Conservation (phyloP, 2,113 vertebrate genomes). For the Zootoca vivipara region DNA sequence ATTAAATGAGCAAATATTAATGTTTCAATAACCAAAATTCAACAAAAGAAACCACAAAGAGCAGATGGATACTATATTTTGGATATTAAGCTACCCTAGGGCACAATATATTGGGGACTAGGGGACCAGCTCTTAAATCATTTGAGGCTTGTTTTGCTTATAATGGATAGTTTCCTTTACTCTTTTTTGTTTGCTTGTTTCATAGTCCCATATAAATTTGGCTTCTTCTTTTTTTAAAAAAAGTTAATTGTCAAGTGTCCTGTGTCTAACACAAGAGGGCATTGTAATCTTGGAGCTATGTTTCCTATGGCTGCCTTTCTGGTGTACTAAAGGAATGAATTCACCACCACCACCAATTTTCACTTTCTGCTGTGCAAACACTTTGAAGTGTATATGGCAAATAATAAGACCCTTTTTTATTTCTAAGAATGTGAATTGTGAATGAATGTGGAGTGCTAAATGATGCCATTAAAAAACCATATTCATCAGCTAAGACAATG, state of each 20-base stretch:
- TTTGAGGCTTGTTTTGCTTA: background rate
- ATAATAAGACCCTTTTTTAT: slow-evolving; percentile 46
- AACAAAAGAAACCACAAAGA: background rate
- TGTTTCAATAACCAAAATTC: background rate
- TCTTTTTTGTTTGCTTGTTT: background rate
- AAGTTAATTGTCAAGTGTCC: no score
- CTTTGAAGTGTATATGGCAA: slow-evolving; percentile 36
- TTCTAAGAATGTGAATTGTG: slow-evolving; percentile 21
- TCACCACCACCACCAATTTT: background rate
- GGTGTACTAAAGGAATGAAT: background rate
- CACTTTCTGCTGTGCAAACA: background rate
- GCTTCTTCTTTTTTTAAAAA: background rate
- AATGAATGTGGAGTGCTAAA: slow-evolving; percentile 10
- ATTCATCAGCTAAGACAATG: slow-evolving; percentile 28
- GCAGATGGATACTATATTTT: background rate
- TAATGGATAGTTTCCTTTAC: background rate
- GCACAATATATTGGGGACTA: no score
- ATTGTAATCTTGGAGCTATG: slow-evolving; percentile 44
- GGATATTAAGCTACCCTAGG: no score
- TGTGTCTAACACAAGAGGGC: slow-evolving; percentile 75
- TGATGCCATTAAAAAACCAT: background rate
- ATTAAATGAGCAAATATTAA: background rate
- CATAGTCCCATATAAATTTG: accelerated
- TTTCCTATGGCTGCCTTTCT: background rate
- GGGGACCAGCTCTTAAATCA: background rate